Base-by-base conservation (phyloP, 2,113 vertebrate species). In the Microcebus lehilahytsara region DNA sequence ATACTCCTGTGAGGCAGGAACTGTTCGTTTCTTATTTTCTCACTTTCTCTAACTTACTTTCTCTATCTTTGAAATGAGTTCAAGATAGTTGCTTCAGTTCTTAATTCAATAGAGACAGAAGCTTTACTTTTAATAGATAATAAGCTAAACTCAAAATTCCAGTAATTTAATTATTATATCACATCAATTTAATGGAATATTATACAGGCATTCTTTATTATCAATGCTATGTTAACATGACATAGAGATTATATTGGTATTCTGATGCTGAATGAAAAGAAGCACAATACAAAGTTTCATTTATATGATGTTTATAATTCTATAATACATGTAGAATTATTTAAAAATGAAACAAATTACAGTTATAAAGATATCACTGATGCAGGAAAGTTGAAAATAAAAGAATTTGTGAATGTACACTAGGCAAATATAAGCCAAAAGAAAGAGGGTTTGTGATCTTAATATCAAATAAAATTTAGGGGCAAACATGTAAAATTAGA, bases 51-150 rank as follows among this genome's bases (percentile, higher is more conserved):
- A 93, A 75, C 12, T 81, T 51, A 74, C 19, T 72, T 85, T 95
- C 42, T 84, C 27, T 72, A n/a, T 67, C 51, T 20, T 1, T 83
- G 27, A 67, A 69, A 67, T 78, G 6, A 84, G 25, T 30, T 79
- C n/a, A 23, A 37, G 56, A 51, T 17, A 66, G 80, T 74, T 86
- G 25, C 10, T 19, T 13, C 19, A 91, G 14, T 25, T 66, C 62
- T 72, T 95, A 85, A 89, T 74, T 93, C 19, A 89, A 69, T 40
- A 80, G 12, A 91, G 14, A 27, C 20, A 94, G 81, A 85, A 80
- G 23, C 49, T 80, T 94, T 86, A 58, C 51, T 75, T 94, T 93
- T 86, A 95, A 62, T 83, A 62, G 58, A 90, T 46, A 75, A 86
- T 86, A 81, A 10, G 49, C 49, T 81, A 80, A 86, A 37, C 51